Conservation (phyloP, 2,113 vertebrate genomes). For the Aegithalos caudatus region DNA sequence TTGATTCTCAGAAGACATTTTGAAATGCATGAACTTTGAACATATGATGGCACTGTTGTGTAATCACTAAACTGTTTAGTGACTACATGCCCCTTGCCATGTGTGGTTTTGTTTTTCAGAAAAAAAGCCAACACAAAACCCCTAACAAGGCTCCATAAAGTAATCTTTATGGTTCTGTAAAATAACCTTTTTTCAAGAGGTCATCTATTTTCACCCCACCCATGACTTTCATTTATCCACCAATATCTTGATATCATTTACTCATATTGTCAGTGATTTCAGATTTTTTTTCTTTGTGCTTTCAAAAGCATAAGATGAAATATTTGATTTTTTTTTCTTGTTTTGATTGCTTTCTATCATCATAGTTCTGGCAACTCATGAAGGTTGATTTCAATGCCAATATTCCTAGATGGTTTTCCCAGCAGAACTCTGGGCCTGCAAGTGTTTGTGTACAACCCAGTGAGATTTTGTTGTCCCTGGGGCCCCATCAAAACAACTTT, state of each 20-base stretch:
- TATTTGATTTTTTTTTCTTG: not conserved
- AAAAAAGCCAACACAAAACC: not conserved
- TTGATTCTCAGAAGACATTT: not conserved
- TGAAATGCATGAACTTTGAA: not conserved
- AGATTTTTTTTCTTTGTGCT: not conserved
- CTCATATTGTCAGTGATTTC: not conserved
- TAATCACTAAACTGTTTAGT: not conserved
- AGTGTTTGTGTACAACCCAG: not conserved
- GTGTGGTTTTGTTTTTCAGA: not conserved
- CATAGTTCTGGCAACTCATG: not conserved
- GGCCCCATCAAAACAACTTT: not conserved
- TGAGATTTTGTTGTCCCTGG: not conserved
- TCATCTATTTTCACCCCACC: not conserved
- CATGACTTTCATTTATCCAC: not conserved
- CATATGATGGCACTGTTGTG: constrained; percentile 61
- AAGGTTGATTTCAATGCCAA: not conserved
- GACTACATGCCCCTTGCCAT: not conserved
- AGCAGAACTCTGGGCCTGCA: not conserved
- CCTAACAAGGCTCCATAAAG: not conserved
- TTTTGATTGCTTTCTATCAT: not conserved
- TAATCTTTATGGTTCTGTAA: not conserved
- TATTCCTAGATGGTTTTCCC: not conserved
- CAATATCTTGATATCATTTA: not conserved
- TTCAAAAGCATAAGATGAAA: not conserved
- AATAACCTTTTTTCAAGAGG: not conserved